Evolutionary conservation across 2,888 invertebrate species (phyloP), one percentile per base, ranked within the genome.

Genomic region (Lepetodrilus schrolli): DNA sequence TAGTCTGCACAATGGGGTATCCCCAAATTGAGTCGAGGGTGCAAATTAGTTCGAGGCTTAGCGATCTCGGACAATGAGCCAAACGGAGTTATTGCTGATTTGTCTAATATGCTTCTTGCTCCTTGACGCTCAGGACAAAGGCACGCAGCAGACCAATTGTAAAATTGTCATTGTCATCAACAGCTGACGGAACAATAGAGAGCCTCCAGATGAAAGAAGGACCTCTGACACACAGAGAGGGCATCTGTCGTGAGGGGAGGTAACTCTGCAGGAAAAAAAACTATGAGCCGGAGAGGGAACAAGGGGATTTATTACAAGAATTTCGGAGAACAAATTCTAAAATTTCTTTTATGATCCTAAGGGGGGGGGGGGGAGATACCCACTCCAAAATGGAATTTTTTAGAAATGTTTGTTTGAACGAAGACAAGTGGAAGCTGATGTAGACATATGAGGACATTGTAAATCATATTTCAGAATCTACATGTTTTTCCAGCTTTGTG

Each of bases 171-270:
- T 58, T 58, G 58, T 10, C 34, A 30, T 30, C 58, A 58, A 30
- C 58, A 58, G 58, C 58, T 58, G 58, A 58, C 30, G 17, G 20
- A 30, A 58, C 58, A 58, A 58, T 34, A 34, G 58, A 23, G 17
- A 2, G 58, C 26, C 58, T 30, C 34, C 58, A 58, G 34, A 58
- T 10, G 17, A 43, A 26, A 51, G n/a, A 47, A 30, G 30, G 58
- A 58, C 58, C 58, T 30, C 58, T 34, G 17, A 30, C 58, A 30
- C 5, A 26, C 30, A 26, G 30, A 1, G 1, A 58, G 13, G 58
- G 13, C 58, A 58, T 58, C 58, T 58, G 58, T 23, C n/a, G 58
- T 30, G 13, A 8, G 43, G 43, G n/a, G 4, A 3, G 10, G n/a
- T 43, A 43, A 43, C 43, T 43, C 4, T 1, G 10, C n/a, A 43